Evolutionary conservation across 2,797 vertebrate genomes (phyloP).

Genomic region (Linurgus olivaceus): DNA sequence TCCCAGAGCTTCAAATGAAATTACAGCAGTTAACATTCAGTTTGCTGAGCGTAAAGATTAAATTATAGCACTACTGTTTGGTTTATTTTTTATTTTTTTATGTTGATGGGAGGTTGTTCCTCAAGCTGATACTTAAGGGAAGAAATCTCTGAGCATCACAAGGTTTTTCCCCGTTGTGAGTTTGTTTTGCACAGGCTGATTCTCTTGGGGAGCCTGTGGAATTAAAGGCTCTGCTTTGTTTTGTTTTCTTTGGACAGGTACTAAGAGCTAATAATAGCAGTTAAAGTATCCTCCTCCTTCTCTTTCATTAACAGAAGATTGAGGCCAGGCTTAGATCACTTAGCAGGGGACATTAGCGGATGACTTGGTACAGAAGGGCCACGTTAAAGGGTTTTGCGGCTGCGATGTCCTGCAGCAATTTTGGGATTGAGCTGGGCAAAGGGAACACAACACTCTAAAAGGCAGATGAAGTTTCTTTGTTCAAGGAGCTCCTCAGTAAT

Average conservation of each 20-base stretch:
- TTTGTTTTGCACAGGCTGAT: accelerated
- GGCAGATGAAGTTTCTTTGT: not conserved
- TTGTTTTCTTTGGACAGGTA: not conserved
- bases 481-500: not conserved
- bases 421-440: not conserved
- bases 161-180: accelerated
- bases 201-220: not conserved
- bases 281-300: slow-evolving; percentile 27
- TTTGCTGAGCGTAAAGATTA: not conserved
- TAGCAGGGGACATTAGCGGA: slow-evolving; percentile 32
- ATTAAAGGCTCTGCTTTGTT: not conserved
- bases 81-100: accelerated
- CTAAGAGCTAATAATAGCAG: slow-evolving; percentile 45
- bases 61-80: not conserved
- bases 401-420: not conserved
- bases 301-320: slow-evolving; percentile 61
- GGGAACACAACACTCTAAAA: not conserved
- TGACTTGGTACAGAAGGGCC: not conserved
- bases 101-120: not conserved
- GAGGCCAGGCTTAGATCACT: slow-evolving; percentile 52
- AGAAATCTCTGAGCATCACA: accelerated
- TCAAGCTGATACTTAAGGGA: not conserved
- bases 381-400: not conserved
- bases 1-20: not conserved
- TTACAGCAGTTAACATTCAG: not conserved